phyloP scores from a whole-genome alignment of 2,797 vertebrate species.

The Epinephelus awoara region DNA sequence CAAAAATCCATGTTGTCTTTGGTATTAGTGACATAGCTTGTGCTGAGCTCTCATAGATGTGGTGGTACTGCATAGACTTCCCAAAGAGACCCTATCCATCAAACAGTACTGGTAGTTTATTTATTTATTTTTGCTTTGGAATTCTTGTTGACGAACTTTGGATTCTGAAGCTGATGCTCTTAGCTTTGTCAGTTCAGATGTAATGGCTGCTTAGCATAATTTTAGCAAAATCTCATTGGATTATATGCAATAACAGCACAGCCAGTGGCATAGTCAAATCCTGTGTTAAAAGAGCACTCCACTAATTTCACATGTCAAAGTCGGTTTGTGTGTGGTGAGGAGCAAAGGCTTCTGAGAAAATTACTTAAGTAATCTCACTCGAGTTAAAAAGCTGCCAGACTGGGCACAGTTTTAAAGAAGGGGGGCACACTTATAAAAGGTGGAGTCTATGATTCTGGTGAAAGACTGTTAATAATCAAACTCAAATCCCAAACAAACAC shows the following conservation, averaged over 20 bases:
- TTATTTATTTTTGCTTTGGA: neutral
- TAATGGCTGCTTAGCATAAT: neutral
- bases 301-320: neutral
- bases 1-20: constrained; percentile 1
- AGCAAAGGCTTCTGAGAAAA: too few species aligned
- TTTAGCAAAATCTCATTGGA: neutral
- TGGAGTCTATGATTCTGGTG: too few species aligned
- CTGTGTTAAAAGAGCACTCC: too few species aligned
- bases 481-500: too few species aligned
- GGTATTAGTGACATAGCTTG: neutral
- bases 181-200: neutral
- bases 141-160: neutral
- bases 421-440: neutral
- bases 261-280: neutral
- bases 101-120: too few species aligned
- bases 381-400: neutral
- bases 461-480: too few species aligned
- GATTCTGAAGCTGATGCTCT: neutral
- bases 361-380: neutral
- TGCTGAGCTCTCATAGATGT: neutral
- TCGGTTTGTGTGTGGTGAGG: neutral
- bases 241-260: neutral
- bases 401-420: neutral
- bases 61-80: neutral
- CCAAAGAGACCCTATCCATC: neutral